Evolutionary conservation across 2,888 invertebrate species (phyloP).

Genomic region (Eristalinus aeneus): DNA sequence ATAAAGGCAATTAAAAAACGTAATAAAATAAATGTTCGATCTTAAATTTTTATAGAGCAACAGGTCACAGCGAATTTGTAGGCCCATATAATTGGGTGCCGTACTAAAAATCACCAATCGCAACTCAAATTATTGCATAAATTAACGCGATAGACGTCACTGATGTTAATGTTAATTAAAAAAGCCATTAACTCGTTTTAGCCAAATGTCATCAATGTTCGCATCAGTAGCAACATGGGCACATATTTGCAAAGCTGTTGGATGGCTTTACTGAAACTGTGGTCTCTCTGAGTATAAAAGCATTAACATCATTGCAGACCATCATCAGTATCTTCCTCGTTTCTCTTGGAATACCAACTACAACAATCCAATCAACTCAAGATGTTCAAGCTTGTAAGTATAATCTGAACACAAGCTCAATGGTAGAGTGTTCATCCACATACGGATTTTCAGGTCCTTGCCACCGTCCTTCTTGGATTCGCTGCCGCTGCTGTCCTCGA

Average conservation of each 20-base stretch:
- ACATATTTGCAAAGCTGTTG: background rate
- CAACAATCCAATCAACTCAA: conserved; percentile 20
- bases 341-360: conserved; percentile 42
- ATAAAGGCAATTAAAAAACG: background rate
- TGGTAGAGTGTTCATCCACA: background rate
- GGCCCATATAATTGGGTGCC: background rate
- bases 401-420: background rate
- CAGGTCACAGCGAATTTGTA: background rate
- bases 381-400: conserved; percentile 68
- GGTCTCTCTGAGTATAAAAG: conserved; percentile 49
- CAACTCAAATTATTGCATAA: conserved; percentile 9
- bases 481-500: conserved; percentile 75
- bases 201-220: conserved; percentile 4
- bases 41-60: background rate
- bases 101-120: background rate
- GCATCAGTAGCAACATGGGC: no score
- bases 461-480: conserved; percentile 75
- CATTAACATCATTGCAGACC: conserved; percentile 18
- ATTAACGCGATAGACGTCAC: background rate
- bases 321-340: conserved; percentile 56
- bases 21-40: background rate
- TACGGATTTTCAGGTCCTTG: conserved; percentile 38
- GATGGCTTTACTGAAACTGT: background rate
- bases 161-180: conserved; percentile 11
- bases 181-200: conserved; percentile 1